Evolutionary conservation across 2,113 vertebrate species (phyloP).

Genomic region (Chiloscyllium plagiosum): DNA sequence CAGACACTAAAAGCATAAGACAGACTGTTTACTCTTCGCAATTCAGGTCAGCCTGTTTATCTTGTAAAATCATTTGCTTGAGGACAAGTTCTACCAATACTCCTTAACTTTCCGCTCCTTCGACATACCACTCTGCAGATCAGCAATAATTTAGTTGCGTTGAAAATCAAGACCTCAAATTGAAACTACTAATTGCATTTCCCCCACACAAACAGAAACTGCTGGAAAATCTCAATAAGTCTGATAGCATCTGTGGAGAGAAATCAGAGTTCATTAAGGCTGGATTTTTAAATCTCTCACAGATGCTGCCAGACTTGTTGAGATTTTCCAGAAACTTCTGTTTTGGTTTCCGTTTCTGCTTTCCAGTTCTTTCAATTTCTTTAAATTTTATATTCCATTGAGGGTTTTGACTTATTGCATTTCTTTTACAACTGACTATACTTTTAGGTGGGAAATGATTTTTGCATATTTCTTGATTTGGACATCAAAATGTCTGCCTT

Average conservation of each 20-base stretch:
- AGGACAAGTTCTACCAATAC: not conserved
- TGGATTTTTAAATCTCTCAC: too few species aligned
- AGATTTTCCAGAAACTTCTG: too few species aligned
- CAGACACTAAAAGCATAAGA: not conserved
- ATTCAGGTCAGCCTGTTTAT: not conserved
- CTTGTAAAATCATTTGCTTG: not conserved
- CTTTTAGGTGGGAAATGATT: constrained; percentile 34
- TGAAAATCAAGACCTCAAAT: not conserved
- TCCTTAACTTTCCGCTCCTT: not conserved
- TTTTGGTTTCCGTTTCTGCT: too few species aligned
- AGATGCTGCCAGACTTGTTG: too few species aligned
- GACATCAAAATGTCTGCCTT: not conserved
- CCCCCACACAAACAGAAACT: too few species aligned
- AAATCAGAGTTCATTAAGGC: too few species aligned
- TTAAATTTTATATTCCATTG: not conserved
- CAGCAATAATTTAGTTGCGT: not conserved
- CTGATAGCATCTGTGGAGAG: too few species aligned
- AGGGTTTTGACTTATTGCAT: not conserved
- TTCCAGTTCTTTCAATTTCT: too few species aligned
- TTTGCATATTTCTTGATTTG: not conserved
- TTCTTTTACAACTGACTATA: not conserved
- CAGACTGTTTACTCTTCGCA: not conserved
- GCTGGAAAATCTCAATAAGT: too few species aligned
- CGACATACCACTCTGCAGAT: too few species aligned
- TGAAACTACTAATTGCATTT: not conserved